Evolutionary conservation across 2,797 vertebrate genomes (phyloP), one percentile per base, ranked within the genome.

Genomic region (Pygocentrus nattereri): DNA sequence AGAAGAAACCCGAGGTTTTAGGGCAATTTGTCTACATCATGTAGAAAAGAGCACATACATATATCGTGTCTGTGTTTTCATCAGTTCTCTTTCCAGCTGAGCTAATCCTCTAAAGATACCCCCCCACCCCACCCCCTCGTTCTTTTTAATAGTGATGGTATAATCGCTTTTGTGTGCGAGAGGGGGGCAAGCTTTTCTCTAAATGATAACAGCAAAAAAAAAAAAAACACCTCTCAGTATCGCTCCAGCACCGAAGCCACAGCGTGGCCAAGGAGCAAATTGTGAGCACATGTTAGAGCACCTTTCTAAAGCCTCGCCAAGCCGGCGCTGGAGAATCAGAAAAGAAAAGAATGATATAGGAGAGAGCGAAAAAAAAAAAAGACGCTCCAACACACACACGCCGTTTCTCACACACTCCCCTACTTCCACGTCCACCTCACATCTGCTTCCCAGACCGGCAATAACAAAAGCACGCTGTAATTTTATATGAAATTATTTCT

Each of bases 391-490:
- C 68, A 47, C 54, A 82, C 90, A 90, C 88, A 89, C 87, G 90
- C 89, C 87, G 88, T 91, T 92, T 88, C 90, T 92, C 89, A 92
- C 85, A 87, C 82, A 91, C 92, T 90, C 93, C 91, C 47, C 89
- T 85, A 89, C 90, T 90, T 61, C 31, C 30, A 72, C 61, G 70
- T 73, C 72, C 74, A 73, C 71, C 89, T 91, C 91, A 93, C 93
- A 94, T 94, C 93, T 94, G 93, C 93, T 93, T 94, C 90, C 89
- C 91, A 94, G 92, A 90, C 90, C 92, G 23, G 4, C 49, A 15
- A 50, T 50, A 21, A 19, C 50, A 18, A 62, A 30, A 27, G 23
- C 59, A 58, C 10, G n/a, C 54, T 23, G 54, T 12, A 23, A n/a
- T 25, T 58, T 23, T 25, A 58, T 58, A 11, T 23, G 21, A n/a